Base-by-base conservation (phyloP, 2,113 vertebrate species). In the Nesogale talazaci region DNA sequence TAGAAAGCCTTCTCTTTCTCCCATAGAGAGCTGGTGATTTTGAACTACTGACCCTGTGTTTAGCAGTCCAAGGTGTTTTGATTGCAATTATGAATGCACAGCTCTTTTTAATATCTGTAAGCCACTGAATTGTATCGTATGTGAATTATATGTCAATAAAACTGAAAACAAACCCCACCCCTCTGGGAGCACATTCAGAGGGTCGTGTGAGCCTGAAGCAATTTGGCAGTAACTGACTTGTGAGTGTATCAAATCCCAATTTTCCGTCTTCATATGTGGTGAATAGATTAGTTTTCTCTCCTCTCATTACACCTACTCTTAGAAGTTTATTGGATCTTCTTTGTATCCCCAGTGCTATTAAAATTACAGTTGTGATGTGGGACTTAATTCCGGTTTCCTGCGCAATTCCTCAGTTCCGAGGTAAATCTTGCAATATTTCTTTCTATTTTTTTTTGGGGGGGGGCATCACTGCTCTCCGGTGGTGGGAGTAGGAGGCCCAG, bases 391-490 rank as follows among this genome's bases (percentile, higher is more conserved):
- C 3, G 7, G 25, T 83, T 36, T 80, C 19, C 9, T 38, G 8
- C 40, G 38, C 1, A 9, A 57, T 94, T 31, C 59, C 84, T 92
- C n/a, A 61, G 8, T 77, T 70, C n/a, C 80, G 76, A 89, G 81
- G 76, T 86, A 76, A 92, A 80, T 90, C 23, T 63, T 65, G 40
- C n/a, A 74, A 78, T 65, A 19, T 90, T 84, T 80, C 61, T 80
- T 59, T n/a, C n/a, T n/a, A n/a, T n/a, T n/a, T n/a, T n/a, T n/a
- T n/a, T n/a, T n/a, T n/a, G n/a, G n/a, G n/a, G n/a, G n/a, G n/a
- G n/a, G n/a, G n/a, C n/a, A n/a, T n/a, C n/a, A n/a, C n/a, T n/a
- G n/a, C n/a, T n/a, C n/a, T n/a, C n/a, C n/a, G n/a, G n/a, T n/a
- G n/a, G n/a, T n/a, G n/a, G n/a, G n/a, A n/a, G n/a, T n/a, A n/a